Evolutionary conservation across 2,113 vertebrate species (phyloP).

Genomic region (Ceyx margarethae): DNA sequence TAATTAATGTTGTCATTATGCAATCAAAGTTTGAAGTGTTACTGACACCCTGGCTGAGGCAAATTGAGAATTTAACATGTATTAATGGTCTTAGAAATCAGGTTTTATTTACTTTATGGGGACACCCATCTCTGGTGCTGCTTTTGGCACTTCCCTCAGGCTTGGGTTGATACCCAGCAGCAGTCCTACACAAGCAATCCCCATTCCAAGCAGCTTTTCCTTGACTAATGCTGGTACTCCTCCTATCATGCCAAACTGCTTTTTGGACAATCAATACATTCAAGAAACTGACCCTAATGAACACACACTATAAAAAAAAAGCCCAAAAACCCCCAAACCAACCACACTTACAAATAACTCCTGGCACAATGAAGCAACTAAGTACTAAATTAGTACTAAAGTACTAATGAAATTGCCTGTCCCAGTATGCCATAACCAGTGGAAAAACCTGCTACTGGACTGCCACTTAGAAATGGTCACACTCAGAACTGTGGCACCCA

Average conservation of each 20-base stretch:
- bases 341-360: background rate
- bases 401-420: background rate
- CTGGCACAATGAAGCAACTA: background rate
- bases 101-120: background rate
- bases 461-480: background rate
- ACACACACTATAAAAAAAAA: background rate
- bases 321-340: background rate
- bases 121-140: background rate
- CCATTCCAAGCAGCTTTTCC: background rate
- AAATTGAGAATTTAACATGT: background rate
- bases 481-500: background rate
- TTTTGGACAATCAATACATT: background rate
- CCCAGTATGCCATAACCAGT: background rate
- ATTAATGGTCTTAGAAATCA: background rate
- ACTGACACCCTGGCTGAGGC: background rate
- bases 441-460: background rate
- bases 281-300: background rate
- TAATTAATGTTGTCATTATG: background rate
- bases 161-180: background rate
- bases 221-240: background rate
- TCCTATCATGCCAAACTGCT: background rate
- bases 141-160: background rate
- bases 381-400: background rate
- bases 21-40: background rate
- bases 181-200: background rate